Percentiles rank a stretch among this genome's conserved stretches.
phyloP scores from a whole-genome alignment of 2,888 invertebrate genomes.

The Chrysolina haemoptera region DNA sequence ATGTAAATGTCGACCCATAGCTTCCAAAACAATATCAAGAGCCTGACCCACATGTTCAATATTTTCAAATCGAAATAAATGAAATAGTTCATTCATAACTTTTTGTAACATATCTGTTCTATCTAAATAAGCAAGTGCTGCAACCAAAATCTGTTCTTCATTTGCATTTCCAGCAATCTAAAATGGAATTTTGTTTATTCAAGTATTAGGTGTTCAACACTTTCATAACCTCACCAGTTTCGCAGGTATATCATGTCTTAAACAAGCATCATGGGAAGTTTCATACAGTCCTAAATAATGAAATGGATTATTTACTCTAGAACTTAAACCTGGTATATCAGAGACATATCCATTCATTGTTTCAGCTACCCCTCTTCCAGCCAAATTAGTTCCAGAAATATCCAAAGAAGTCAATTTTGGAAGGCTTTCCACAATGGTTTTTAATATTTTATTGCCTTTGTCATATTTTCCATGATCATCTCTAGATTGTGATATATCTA shows the following conservation, averaged over 20 bases:
- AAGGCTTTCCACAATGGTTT: conserved; percentile 81
- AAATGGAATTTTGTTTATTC: conserved; percentile 28
- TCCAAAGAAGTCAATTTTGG: conserved; percentile 87
- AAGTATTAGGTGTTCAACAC: background rate
- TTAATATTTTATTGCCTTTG: conserved; percentile 82
- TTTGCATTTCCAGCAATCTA: conserved; percentile 93
- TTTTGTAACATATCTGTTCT: conserved; percentile 86
- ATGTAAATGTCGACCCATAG: conserved; percentile 89
- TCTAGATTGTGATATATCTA: conserved; percentile 89
- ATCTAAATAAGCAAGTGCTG: conserved; percentile 87
- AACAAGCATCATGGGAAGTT: conserved; percentile 91
- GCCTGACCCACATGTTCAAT: conserved; percentile 84
- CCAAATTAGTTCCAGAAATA: conserved; percentile 96
- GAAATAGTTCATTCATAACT: conserved; percentile 93
- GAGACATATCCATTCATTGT: conserved; percentile 70
- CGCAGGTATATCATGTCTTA: conserved; percentile 93
- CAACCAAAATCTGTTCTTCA: conserved; percentile 90
- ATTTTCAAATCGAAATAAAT: conserved; percentile 87
- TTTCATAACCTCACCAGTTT: conserved; percentile 75
- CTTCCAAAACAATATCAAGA: conserved; percentile 86
- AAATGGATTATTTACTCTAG: conserved; percentile 82
- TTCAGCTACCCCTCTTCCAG: conserved; percentile 85
- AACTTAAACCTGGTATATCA: conserved; percentile 90
- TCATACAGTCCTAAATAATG: conserved; percentile 94
- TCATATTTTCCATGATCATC: conserved; percentile 80